Evolutionary conservation across 2,113 vertebrate species (phyloP), one percentile per base, ranked within the genome.

Genomic region (Psephotus haematonotus): DNA sequence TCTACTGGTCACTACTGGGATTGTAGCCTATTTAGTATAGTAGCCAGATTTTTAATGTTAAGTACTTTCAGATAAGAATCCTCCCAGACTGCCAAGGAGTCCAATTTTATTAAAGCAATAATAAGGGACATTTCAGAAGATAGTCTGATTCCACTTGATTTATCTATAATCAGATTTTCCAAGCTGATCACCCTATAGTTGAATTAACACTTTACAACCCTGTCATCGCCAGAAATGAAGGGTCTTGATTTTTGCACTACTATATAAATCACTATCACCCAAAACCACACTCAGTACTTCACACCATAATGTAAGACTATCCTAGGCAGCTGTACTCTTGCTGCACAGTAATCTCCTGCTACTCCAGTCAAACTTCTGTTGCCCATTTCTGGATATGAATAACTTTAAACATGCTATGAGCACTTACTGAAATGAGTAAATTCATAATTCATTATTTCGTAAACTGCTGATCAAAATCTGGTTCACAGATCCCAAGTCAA

Each of bases 231-330:
- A 70, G 60, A 77, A 70, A 44, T 6, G 4, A 80, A 79, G 3
- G 20, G 0, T 1, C 79, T 68, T 18, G 23, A 10, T 5, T 50
- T 52, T 63, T 23, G n/a, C 7, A 35, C 13, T n/a, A 2, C 11
- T 75, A 22, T 4, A 46, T 52, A 55, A 82, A 78, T 24, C 22
- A 50, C 59, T 43, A 75, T n/a, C 9, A 49, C 12, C 78, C 74
- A 14, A 65, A 47, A 63, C 41, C 13, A 4, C 17, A 31, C 52
- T 64, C 29, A 6, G 2, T 17, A 28, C 31, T 49, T 90, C 13
- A 35, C 17, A 72, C 7, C 31, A 41, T 6, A 52, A 72, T 37
- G 33, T 43, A 68, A 76, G n/a, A 22, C 77, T 46, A 8, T 6
- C 9, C 46, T 43, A 39, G 29, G 29, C 52, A 78, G n/a, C 57